Base-by-base conservation (phyloP, 2,113 vertebrate species). In the Sinocyclocheilus grahami region DNA sequence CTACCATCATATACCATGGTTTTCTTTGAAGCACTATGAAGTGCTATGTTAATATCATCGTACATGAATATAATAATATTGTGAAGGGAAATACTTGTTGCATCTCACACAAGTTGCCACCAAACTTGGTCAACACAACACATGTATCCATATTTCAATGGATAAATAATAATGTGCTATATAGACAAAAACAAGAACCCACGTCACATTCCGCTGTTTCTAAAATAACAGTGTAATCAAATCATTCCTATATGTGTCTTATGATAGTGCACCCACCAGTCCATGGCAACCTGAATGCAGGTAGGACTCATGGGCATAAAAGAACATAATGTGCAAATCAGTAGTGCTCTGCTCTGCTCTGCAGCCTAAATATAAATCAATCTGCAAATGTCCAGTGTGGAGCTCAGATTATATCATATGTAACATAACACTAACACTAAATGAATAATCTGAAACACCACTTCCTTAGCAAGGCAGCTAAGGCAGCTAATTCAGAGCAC, bases 261-360 rank as follows among this genome's bases (percentile, higher is more conserved):
- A 77, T 86, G 87, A 80, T 93, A 94, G 93, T 86, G 88, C 76
- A 39, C 62, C 90, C 92, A 87, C 89, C 93, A 92, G 91, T 89
- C 90, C 93, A 91, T 91, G 86, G 87, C 90, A 93, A 62, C 93
- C 91, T 51, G 90, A 89, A 18, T 96, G 96, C 95, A 96, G 95
- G 95, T 96, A 96, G 91, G 91, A 67, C 62, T 78, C 5, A 79
- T 11, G 51, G 51, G 48, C 62, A 71, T n/a, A 58, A 55, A 69
- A 20, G 5, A 48, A 53, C n/a, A 30, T 39, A 20, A 27, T 42
- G 0, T 27, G 3, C 30, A 62, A 14, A 48, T 42, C 20, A 42
- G 7, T 82, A 58, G 82, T 58, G n/a, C 3, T 42, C 42, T 37
- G 37, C 3, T 42, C 42, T 37, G 37, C 20, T 67, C n/a, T 7